A percentile compares a stretch with the other conserved stretches of the same genome.
Evolutionary conservation across 1,140 invertebrate species (phyloP).

Genomic region (Zaprionus ghesquierei): DNA sequence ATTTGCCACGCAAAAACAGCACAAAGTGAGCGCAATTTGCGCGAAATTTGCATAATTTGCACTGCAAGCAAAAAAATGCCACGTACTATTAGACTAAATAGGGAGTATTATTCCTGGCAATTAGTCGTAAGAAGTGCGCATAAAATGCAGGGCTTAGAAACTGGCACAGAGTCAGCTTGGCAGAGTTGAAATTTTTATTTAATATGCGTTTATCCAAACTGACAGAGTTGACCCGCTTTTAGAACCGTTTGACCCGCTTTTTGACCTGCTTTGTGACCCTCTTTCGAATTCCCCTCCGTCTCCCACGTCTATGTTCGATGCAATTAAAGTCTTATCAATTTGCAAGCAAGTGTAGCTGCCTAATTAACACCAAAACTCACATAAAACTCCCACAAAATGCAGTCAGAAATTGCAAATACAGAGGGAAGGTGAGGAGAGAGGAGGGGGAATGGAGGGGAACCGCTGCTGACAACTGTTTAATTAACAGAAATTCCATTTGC

Average conservation of each 20-base stretch:
- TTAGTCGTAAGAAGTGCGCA: not conserved
- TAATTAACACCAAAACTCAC: slow-evolving; percentile 5
- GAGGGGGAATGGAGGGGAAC: not conserved
- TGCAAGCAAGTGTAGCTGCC: not conserved
- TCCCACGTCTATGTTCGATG: not conserved
- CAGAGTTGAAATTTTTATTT: not conserved
- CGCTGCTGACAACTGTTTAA: slow-evolving; percentile 39
- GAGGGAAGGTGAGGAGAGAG: not conserved
- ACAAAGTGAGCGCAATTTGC: slow-evolving; percentile 17
- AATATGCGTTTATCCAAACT: not conserved
- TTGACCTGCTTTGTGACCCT: not conserved
- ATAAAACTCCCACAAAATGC: not conserved
- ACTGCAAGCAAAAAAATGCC: not conserved
- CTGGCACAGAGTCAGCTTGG: not conserved
- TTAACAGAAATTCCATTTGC: slow-evolving; percentile 39
- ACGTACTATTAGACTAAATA: not conserved
- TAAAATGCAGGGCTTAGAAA: not conserved
- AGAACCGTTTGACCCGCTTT: not conserved
- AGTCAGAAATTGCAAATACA: slow-evolving; percentile 8
- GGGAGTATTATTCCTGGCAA: not conserved
- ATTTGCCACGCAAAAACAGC: slow-evolving; percentile 13
- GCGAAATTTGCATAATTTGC: slow-evolving; percentile 30
- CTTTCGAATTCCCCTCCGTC: no score
- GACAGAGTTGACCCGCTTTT: not conserved
- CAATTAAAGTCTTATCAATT: slow-evolving; percentile 9